Base-by-base conservation (phyloP, 2,113 vertebrate species). In the Anser cygnoides region DNA sequence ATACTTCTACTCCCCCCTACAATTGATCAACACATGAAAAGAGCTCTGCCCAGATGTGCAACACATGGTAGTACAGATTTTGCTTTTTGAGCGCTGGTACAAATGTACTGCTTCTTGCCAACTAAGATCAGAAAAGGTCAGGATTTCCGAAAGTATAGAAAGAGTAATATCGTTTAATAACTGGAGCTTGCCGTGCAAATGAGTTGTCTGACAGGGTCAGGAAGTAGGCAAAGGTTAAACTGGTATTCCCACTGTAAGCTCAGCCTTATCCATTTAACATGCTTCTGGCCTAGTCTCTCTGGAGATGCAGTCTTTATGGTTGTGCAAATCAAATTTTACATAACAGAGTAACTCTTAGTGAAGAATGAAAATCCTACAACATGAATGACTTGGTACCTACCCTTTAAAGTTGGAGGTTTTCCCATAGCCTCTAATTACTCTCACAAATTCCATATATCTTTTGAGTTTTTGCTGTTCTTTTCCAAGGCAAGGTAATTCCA, bases 31-130 rank as follows among this genome's bases (percentile, higher is more conserved):
- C 12, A 49, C 3, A 7, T 2, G 23, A 65, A 62, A 54, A 67
- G 72, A 55, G 68, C n/a, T 90, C 79, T 86, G 79, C 61, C 77
- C 87, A 92, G 68, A 78, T 92, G 70, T 55, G 83, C 79, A 80
- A 29, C 83, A 78, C 46, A 5, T 43, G 41, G 41, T 31, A 41
- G 35, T 39, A 33, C 65, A 81, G 43, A 52, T 35, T 93, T 70
- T 68, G 18, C 44, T 72, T 93, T 70, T 81, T 44, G 33, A 39
- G 49, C 73, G 70, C 54, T 92, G 54, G 62, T 73, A 72, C 39
- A 73, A 82, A 75, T 37, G 37, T 80, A 33, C 46, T 59, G 37
- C 23, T 81, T 46, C 86, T 89, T 95, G 68, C n/a, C 72, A 81
- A 6, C 61, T 63, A 23, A 59, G 68, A 92, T 86, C 84, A 41